Evolutionary conservation across 1,140 invertebrate species (phyloP).

Genomic region (Phthorimaea operculella): DNA sequence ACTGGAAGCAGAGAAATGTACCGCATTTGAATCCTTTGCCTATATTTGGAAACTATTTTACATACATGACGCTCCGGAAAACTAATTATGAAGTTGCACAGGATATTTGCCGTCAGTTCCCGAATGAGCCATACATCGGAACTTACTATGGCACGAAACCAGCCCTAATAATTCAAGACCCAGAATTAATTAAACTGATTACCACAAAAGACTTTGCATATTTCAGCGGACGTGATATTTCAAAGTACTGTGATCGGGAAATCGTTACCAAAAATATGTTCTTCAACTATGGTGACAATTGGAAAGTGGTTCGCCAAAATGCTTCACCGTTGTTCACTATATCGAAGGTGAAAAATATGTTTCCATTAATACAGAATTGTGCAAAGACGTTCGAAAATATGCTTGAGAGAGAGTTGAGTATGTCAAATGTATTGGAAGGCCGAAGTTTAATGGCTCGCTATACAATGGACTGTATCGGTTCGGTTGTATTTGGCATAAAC

Average conservation of each 20-base stretch:
- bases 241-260: slow-evolving; percentile 57
- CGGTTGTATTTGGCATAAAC: slow-evolving; percentile 69
- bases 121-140: slow-evolving; percentile 45
- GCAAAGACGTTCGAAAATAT: slow-evolving; percentile 37
- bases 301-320: slow-evolving; percentile 70
- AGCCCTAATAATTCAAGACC: slow-evolving; percentile 53
- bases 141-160: slow-evolving; percentile 52
- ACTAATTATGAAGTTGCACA: slow-evolving; percentile 16
- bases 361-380: slow-evolving; percentile 56
- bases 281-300: slow-evolving; percentile 51
- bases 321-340: slow-evolving; percentile 71
- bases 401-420: slow-evolving; percentile 24
- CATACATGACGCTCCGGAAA: slow-evolving; percentile 32
- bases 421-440: slow-evolving; percentile 33
- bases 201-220: slow-evolving; percentile 65
- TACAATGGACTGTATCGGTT: slow-evolving; percentile 70
- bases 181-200: slow-evolving; percentile 61
- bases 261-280: slow-evolving; percentile 42
- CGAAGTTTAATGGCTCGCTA: slow-evolving; percentile 61
- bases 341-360: slow-evolving; percentile 71
- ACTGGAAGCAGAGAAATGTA: slow-evolving; percentile 50
- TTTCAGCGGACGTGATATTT: slow-evolving; percentile 61
- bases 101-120: slow-evolving; percentile 31
- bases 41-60: slow-evolving; percentile 52
- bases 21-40: slow-evolving; percentile 35